Evolutionary conservation across 2,113 vertebrate species (phyloP), one percentile per base, ranked within the genome.

Genomic region (Odontophorus gujanensis): DNA sequence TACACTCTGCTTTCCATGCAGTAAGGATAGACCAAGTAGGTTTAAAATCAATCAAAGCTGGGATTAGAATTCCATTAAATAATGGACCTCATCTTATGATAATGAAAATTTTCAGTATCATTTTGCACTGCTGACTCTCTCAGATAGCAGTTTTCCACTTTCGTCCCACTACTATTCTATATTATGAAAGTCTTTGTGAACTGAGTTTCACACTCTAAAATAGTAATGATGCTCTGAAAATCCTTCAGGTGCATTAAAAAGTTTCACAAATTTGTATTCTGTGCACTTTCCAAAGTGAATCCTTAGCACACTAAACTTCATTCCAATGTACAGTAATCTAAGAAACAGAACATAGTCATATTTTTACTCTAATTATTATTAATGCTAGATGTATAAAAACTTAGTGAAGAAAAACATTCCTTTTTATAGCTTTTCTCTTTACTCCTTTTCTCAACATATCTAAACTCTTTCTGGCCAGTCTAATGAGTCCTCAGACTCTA

Each of bases 361-460:
- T 65, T 94, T 92, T 82, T 73, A 63, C 48, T 71, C 6, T 61
- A 30, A 36, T 81, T 88, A 42, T 89, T 80, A 92, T 32, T 71
- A 91, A 90, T 75, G 42, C 26, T 0, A 1, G 87, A 85, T 81
- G n/a, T 77, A 78, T 21, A 53, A 92, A 93, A 93, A n/a, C 19
- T 32, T 77, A 77, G 96, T 40, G 8, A 91, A 53, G 38, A 94
- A 40, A 16, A 92, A 65, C 17, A 73, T 14, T 89, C 69, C 1
- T 79, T 57, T 69, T 85, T 93, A 94, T 42, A 80, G 17, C 13
- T 36, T 85, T 22, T 80, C 26, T 14, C 17, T 73, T 61, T 61
- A 62, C 43, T 36, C 26, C 13, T 73, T 81, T 73, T 47, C n/a
- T 87, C 51, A 87, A 26, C 85, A 57, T 40, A 63, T 47, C 17